Evolutionary conservation across 2,888 invertebrate species (phyloP).

Genomic region (Corythucha ciliata): DNA sequence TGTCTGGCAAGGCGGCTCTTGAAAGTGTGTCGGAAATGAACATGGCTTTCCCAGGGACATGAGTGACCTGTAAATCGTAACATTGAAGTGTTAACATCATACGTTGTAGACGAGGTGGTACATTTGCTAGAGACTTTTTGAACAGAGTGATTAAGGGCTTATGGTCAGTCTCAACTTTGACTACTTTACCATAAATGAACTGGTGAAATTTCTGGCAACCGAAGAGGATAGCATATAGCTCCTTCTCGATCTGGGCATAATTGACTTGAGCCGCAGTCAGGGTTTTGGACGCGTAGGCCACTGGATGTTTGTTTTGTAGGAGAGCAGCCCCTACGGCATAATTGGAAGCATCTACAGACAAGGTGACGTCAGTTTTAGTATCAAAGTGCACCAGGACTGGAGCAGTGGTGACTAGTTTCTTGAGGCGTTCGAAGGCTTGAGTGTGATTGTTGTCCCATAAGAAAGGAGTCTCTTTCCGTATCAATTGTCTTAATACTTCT

Average conservation of each 20-base stretch:
- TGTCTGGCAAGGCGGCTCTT: too few relatives aligned
- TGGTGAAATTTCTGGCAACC: too few relatives aligned
- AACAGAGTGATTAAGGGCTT: too few relatives aligned
- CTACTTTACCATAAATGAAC: too few relatives aligned
- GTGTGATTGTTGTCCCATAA: conserved; percentile 10
- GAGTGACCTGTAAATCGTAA: too few relatives aligned
- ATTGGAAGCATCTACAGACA: neutral
- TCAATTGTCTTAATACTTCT: conserved; percentile 27
- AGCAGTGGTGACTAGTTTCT: conserved; percentile 5
- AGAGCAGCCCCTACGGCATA: conserved; percentile 8
- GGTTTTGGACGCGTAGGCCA: conserved; percentile 9
- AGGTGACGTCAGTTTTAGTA: neutral
- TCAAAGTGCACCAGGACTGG: conserved; percentile 16
- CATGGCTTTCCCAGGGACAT: too few relatives aligned
- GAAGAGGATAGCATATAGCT: too few relatives aligned
- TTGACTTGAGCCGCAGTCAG: neutral
- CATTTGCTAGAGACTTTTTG: too few relatives aligned
- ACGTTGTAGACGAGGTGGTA: too few relatives aligned
- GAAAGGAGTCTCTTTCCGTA: conserved; percentile 26
- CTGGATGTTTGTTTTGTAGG: conserved; percentile 9
- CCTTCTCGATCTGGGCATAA: conserved; percentile 3
- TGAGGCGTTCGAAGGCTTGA: conserved; percentile 9
- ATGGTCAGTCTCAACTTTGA: too few relatives aligned
- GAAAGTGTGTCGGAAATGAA: too few relatives aligned
- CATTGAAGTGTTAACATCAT: too few relatives aligned